phyloP scores from a whole-genome alignment of 1,140 invertebrate species.

The Wasmannia auropunctata region DNA sequence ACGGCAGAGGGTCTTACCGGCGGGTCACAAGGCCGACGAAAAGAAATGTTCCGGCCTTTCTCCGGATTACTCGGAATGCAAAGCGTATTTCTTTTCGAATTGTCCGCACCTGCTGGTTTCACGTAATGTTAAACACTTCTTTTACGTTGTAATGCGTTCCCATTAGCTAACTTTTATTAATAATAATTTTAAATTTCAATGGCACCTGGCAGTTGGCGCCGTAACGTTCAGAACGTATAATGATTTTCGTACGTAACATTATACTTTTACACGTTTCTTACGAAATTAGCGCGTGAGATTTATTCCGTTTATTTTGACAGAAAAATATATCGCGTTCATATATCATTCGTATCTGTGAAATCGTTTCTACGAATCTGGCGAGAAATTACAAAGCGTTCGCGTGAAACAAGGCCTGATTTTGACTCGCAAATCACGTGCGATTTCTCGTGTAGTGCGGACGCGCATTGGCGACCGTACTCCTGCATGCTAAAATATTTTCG shows the following conservation, averaged over 20 bases:
- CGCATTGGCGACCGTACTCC: not conserved
- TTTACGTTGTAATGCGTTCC: not conserved
- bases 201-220: not conserved
- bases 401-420: not conserved
- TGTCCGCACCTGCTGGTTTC: slow-evolving; percentile 35
- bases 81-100: slow-evolving; percentile 17
- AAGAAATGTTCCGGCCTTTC: slow-evolving; percentile 67
- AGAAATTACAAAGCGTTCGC: slow-evolving; percentile 23
- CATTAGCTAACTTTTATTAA: not conserved
- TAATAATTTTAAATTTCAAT: not conserved
- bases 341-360: not conserved
- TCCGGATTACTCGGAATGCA: slow-evolving; percentile 57
- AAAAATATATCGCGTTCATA: not conserved
- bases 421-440: slow-evolving; percentile 46
- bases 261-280: not conserved
- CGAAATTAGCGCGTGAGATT: not conserved
- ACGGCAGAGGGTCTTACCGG: not conserved
- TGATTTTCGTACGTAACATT: not conserved
- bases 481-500: slow-evolving; percentile 46
- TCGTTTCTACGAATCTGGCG: not conserved
- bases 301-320: not conserved
- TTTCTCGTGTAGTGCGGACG: slow-evolving; percentile 14
- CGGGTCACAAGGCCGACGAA: slow-evolving; percentile 1
- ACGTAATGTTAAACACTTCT: slow-evolving; percentile 6
- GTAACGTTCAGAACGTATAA: no score